A percentile compares a stretch with the other conserved stretches of the same genome.
Conservation (phyloP, 2,888 invertebrate genomes). For the Lepidocyrtoides sp. region DNA sequence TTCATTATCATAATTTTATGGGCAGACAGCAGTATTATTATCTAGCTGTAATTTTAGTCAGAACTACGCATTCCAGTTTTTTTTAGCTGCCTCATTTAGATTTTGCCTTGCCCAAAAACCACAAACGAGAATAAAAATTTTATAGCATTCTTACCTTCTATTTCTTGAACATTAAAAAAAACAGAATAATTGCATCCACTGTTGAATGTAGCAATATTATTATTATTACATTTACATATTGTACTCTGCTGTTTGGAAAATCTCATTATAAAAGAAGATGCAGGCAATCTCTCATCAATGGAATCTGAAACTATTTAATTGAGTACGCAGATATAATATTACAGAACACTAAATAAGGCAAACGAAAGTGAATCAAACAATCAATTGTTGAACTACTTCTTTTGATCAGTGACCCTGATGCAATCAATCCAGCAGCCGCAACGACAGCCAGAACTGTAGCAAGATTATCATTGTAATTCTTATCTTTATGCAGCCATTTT, state of each 20-base stretch:
- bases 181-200: no score
- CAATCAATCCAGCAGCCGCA: neutral
- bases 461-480: neutral
- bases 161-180: no score
- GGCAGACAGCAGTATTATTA: neutral
- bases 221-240: neutral
- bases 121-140: neutral
- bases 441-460: no score
- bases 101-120: neutral
- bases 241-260: neutral
- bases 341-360: neutral
- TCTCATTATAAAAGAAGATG: no score
- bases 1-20: constrained; percentile 25
- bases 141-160: neutral
- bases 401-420: constrained; percentile 36
- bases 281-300: no score
- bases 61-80: constrained; percentile 6
- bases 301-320: no score
- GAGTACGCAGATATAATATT: no score
- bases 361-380: constrained; percentile 45
- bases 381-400: neutral
- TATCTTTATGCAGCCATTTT: neutral
- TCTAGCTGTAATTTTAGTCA: neutral
- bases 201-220: neutral
- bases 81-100: neutral